Evolutionary conservation across 2,797 vertebrate species (phyloP).

Genomic region (Zenarchopterus dispar): DNA sequence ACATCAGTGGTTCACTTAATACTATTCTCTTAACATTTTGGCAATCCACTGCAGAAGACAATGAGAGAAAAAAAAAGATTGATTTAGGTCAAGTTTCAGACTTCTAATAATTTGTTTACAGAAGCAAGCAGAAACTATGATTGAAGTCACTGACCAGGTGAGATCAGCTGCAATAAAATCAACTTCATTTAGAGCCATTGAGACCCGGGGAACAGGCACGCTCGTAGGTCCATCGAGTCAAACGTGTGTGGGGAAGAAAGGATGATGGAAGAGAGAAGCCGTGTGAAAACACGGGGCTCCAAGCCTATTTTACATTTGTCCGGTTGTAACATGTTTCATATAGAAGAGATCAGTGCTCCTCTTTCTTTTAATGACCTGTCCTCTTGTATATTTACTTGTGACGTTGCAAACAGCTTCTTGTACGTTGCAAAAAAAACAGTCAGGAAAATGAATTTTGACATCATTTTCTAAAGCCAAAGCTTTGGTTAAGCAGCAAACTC

Average conservation of each 20-base stretch:
- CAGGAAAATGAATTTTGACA: conserved; percentile 10
- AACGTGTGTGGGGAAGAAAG: conserved; percentile 10
- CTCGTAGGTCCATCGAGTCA: background rate
- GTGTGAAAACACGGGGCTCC: background rate
- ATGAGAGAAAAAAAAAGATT: conserved; percentile 16
- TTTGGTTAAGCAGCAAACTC: conserved; percentile 46
- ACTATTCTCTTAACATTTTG: conserved; percentile 9
- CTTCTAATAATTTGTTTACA: conserved; percentile 24
- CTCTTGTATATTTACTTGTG: conserved; percentile 4
- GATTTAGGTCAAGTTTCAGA: conserved; percentile 28
- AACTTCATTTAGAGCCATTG: background rate
- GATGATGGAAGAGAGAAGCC: background rate
- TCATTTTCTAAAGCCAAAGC: conserved; percentile 20
- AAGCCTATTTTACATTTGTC: conserved; percentile 35
- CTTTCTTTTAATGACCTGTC: conserved; percentile 27
- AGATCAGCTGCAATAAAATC: conserved; percentile 8
- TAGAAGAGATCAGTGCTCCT: background rate
- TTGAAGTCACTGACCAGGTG: background rate
- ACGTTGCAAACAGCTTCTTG: conserved; percentile 35
- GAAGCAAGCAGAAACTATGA: conserved; percentile 15
- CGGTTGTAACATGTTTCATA: conserved; percentile 29
- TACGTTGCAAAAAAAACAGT: conserved; percentile 36
- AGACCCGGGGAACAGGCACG: background rate
- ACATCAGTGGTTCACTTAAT: conserved; percentile 25
- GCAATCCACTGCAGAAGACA: background rate